phyloP scores from a whole-genome alignment of 2,888 invertebrate genomes.

The Andrena chrysosceles region DNA sequence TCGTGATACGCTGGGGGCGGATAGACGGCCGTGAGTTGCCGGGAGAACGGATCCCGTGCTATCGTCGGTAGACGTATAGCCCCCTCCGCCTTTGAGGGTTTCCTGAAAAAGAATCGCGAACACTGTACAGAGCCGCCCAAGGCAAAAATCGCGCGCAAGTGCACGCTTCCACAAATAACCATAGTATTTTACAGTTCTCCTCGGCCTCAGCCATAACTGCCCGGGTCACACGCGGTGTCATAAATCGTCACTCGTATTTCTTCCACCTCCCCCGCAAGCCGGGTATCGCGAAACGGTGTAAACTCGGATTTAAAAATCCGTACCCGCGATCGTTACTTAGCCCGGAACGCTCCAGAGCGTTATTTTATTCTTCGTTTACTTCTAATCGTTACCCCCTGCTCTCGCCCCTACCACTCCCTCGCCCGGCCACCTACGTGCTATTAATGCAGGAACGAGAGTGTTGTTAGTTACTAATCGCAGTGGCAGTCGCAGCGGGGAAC shows the following conservation, averaged over 20 bases:
- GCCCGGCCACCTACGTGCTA: slow-evolving; percentile 16
- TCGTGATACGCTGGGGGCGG: slow-evolving; percentile 44
- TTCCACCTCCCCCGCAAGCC: background rate
- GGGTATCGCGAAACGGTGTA: slow-evolving; percentile 37
- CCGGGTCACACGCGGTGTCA: slow-evolving; percentile 45
- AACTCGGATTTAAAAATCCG: slow-evolving; percentile 44
- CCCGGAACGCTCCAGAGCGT: background rate
- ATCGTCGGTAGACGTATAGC: slow-evolving; percentile 55
- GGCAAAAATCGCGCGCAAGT: slow-evolving; percentile 48
- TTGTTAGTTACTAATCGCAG: slow-evolving; percentile 58
- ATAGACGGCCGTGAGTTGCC: slow-evolving; percentile 44
- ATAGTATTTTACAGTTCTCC: slow-evolving; percentile 55
- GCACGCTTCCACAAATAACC: slow-evolving; percentile 58
- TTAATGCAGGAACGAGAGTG: slow-evolving; percentile 46
- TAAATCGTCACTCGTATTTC: slow-evolving; percentile 49
- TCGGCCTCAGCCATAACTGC: slow-evolving; percentile 54
- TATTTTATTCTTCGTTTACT: slow-evolving; percentile 16
- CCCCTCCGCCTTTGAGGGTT: slow-evolving; percentile 55
- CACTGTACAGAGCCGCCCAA: background rate
- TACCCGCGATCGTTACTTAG: slow-evolving; percentile 25
- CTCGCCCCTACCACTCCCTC: background rate
- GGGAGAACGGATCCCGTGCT: slow-evolving; percentile 59
- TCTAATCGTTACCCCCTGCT: background rate
- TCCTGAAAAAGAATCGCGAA: slow-evolving; percentile 63
- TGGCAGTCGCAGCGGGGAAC: slow-evolving; percentile 38